These are phyloP conservation scores for Stomatorhinus ivindoensis DNA, from an alignment of 2,113 vertebrate genomes.

Conservation along the genomic window DNA sequence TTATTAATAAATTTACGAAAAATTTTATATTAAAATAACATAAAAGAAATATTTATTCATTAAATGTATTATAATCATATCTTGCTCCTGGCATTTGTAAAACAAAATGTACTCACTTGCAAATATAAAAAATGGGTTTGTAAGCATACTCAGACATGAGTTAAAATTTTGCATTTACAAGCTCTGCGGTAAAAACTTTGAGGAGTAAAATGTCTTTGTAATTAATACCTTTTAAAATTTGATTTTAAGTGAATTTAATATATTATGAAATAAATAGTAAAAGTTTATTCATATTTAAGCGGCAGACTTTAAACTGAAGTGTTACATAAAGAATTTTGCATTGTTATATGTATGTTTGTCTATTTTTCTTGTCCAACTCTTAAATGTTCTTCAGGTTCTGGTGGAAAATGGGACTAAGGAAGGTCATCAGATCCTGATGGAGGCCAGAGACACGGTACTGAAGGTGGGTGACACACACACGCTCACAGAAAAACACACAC, in stretches of 20 bases:
- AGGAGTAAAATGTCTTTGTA: not conserved
- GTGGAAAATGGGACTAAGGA: constrained; percentile 81
- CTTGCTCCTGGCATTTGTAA: not conserved
- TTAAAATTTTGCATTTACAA: not conserved
- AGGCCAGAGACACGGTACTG: constrained; percentile 68
- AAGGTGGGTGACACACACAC: constrained; percentile 41
- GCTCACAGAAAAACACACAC: not conserved
- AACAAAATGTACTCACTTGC: not conserved
- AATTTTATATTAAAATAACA: not conserved
- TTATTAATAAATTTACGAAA: not conserved
- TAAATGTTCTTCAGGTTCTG: constrained; percentile 57
- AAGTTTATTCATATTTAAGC: not conserved
- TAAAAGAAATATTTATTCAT: not conserved
- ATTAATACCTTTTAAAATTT: not conserved
- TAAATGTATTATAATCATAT: not conserved
- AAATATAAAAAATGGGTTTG: not conserved
- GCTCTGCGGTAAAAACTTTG: not conserved
- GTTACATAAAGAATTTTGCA: not conserved
- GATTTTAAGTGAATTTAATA: not conserved
- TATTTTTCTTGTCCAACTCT: not conserved
- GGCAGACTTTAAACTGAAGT: not conserved
- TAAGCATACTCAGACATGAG: not conserved
- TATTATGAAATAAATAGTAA: not conserved
- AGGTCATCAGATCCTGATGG: constrained; percentile 77
- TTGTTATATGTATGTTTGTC: not conserved